phyloP scores from a whole-genome alignment of 2,113 vertebrate species.

The Prionailurus viverrinus region DNA sequence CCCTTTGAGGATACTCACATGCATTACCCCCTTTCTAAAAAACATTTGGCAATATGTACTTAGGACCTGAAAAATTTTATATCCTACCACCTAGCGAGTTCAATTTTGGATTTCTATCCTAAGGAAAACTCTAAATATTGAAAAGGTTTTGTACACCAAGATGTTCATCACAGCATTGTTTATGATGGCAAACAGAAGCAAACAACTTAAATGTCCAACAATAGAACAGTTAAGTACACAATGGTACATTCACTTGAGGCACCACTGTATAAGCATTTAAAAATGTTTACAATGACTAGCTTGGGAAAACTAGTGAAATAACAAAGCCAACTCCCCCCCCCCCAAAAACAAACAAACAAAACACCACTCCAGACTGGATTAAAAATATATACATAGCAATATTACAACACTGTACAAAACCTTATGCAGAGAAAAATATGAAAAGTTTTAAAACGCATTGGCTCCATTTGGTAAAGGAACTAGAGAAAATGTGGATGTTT shows the following conservation, averaged over 20 bases:
- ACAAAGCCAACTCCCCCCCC: not conserved
- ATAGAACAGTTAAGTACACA: slow-evolving; percentile 9
- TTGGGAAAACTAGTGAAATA: slow-evolving; percentile 18
- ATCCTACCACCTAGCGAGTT: slow-evolving; percentile 19
- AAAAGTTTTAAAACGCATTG: slow-evolving; percentile 7
- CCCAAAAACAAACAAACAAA: not conserved
- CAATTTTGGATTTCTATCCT: slow-evolving; percentile 12
- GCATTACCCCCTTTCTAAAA: not conserved
- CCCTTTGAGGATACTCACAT: not conserved
- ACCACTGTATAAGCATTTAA: not conserved
- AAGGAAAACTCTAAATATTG: slow-evolving; percentile 8
- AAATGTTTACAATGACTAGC: slow-evolving; percentile 39
- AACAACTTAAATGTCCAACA: slow-evolving; percentile 36
- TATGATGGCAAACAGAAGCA: slow-evolving; percentile 41
- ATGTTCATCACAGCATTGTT: slow-evolving; percentile 13
- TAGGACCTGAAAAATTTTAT: slow-evolving; percentile 42
- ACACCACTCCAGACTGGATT: not conserved
- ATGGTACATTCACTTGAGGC: not conserved
- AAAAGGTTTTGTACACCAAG: not conserved
- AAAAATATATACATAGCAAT: not conserved
- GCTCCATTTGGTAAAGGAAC: slow-evolving; percentile 55
- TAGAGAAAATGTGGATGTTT: slow-evolving; percentile 46
- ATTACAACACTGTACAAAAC: slow-evolving; percentile 9
- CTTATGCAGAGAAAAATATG: not conserved
- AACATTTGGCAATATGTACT: not conserved